Percentiles rank a stretch among this genome's conserved stretches.
These are phyloP conservation scores for Cercocebus atys DNA, from an alignment of 2,113 vertebrate genomes.

Conservation along the genomic window DNA sequence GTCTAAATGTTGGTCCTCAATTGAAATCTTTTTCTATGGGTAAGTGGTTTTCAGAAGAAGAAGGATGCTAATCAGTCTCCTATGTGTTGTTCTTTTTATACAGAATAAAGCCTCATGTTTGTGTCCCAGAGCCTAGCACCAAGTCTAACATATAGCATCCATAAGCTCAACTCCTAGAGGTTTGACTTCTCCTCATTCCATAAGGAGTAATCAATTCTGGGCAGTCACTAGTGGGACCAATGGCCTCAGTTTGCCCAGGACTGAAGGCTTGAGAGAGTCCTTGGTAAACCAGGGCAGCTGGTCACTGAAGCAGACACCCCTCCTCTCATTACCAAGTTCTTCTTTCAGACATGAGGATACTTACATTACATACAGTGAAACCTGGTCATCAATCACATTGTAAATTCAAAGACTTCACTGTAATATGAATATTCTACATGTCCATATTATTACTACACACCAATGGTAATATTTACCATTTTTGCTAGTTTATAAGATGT, in stretches of 20 bases:
- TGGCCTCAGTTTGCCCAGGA: neutral
- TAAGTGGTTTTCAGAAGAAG: neutral
- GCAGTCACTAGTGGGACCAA: neutral
- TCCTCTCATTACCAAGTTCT: neutral
- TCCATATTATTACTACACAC: no score
- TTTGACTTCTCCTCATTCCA: neutral
- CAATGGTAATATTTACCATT: neutral
- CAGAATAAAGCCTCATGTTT: neutral
- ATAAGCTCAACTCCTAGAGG: neutral
- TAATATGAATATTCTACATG: neutral
- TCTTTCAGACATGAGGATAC: neutral
- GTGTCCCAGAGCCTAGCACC: neutral
- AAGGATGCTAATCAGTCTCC: rapidly evolving
- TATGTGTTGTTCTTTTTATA: neutral
- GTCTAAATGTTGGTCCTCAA: neutral
- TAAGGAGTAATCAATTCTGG: neutral
- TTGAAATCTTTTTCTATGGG: neutral
- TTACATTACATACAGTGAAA: neutral
- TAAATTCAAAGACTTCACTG: neutral
- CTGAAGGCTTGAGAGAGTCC: neutral
- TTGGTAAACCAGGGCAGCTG: neutral
- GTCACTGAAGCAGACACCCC: neutral
- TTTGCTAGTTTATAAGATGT: neutral
- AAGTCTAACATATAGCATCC: neutral
- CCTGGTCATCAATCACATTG: neutral